phyloP scores from a whole-genome alignment of 2,888 invertebrate genomes.

The Colletes collaris region DNA sequence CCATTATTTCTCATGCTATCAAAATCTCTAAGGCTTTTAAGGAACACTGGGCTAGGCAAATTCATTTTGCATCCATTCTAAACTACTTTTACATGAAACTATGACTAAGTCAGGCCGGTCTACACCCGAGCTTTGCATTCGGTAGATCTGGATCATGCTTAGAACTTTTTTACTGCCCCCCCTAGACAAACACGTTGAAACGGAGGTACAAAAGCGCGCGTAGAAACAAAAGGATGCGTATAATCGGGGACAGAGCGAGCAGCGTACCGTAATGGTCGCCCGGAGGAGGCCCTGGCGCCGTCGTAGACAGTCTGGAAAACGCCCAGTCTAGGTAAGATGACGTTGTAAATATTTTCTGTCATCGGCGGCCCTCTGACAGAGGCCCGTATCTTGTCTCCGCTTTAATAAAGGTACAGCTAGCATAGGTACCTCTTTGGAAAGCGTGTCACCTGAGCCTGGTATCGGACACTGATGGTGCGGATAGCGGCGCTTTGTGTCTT shows the following conservation, averaged over 20 bases:
- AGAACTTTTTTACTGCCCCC: too few species aligned
- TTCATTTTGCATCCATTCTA: too few species aligned
- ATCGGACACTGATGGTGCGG: constrained; percentile 81
- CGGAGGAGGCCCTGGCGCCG: constrained; percentile 55
- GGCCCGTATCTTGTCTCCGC: constrained; percentile 61
- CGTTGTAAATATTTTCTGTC: constrained; percentile 82
- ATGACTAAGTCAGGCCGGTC: too few species aligned
- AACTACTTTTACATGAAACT: too few species aligned
- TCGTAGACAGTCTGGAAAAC: constrained; percentile 58
- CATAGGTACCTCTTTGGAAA: constrained; percentile 65
- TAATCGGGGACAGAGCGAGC: constrained; percentile 30
- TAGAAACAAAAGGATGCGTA: background rate
- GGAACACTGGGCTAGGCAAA: too few species aligned
- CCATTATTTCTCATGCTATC: too few species aligned
- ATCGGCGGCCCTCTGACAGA: constrained; percentile 69
- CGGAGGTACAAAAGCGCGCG: too few species aligned
- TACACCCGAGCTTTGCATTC: too few species aligned
- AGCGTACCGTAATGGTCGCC: constrained; percentile 25
- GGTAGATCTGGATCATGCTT: too few species aligned
- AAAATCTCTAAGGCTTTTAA: too few species aligned
- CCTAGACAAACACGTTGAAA: too few species aligned
- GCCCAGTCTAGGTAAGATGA: constrained; percentile 77
- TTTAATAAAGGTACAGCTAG: constrained; percentile 73
- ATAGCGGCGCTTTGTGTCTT: constrained; percentile 79
- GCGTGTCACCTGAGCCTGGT: constrained; percentile 79